phyloP scores from a whole-genome alignment of 2,888 invertebrate species.

The Parnassius smintheus region DNA sequence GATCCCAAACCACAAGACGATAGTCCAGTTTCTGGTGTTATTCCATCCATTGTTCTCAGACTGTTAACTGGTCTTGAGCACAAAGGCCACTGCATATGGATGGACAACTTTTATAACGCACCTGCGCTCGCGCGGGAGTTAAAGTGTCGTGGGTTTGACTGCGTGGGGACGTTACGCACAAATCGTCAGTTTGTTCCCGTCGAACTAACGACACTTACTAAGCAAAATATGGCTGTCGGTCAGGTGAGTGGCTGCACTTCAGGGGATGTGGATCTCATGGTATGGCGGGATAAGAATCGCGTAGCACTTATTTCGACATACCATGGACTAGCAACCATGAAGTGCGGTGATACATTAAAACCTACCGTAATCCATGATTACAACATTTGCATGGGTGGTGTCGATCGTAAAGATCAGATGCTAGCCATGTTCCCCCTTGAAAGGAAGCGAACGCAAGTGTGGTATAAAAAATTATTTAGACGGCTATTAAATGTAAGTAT shows the following conservation, averaged over 20 bases:
- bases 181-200: constrained; percentile 33
- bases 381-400: constrained; percentile 32
- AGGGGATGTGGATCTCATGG: constrained; percentile 27
- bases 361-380: too few species aligned
- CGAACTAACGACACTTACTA: constrained; percentile 29
- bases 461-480: constrained; percentile 28
- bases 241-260: constrained; percentile 30
- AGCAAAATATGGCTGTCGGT: constrained; percentile 28
- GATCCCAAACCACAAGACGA: constrained; percentile 5
- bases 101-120: constrained; percentile 38
- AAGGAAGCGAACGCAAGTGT: constrained; percentile 30
- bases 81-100: constrained; percentile 36
- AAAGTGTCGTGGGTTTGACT: constrained; percentile 30
- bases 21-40: constrained; percentile 24
- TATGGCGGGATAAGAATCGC: too few species aligned
- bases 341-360: too few species aligned
- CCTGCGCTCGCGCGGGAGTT: constrained; percentile 35
- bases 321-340: too few species aligned
- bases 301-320: too few species aligned
- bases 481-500: too few species aligned
- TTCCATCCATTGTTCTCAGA: constrained; percentile 28
- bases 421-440: constrained; percentile 30
- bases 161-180: constrained; percentile 34
- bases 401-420: constrained; percentile 31
- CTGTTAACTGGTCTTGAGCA: constrained; percentile 34